Evolutionary conservation across 2,113 vertebrate species (phyloP).

Genomic region (Esox niger): DNA sequence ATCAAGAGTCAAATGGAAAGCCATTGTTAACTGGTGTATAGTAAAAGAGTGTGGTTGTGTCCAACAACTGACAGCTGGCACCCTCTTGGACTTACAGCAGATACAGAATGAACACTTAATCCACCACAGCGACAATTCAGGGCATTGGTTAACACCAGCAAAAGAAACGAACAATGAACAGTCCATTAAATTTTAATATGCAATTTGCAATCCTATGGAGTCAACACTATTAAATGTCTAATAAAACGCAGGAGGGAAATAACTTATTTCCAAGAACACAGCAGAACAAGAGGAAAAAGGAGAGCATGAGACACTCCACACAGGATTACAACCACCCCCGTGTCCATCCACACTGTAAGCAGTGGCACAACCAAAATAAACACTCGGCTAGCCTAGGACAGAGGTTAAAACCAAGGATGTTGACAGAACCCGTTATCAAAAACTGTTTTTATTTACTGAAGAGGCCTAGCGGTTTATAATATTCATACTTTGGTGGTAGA

Average conservation of each 20-base stretch:
- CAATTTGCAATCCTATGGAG: constrained; percentile 34
- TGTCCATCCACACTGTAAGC: not conserved
- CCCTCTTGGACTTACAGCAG: not conserved
- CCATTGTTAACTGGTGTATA: not conserved
- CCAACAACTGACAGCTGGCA: not conserved
- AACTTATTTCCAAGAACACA: not conserved
- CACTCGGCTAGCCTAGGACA: not conserved
- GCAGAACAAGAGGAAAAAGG: not conserved
- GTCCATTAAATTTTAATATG: constrained; percentile 34
- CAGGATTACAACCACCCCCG: not conserved
- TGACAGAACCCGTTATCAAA: no score
- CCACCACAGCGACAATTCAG: not conserved
- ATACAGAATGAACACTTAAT: not conserved
- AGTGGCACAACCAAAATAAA: not conserved
- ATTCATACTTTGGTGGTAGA: no score
- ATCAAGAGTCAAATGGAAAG: not conserved
- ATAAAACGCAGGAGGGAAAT: constrained; percentile 16
- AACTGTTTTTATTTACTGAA: no score
- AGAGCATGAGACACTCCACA: not conserved
- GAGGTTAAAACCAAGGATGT: no score
- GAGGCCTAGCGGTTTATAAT: no score
- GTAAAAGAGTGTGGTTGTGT: not conserved
- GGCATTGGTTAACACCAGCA: no score
- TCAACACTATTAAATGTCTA: constrained; percentile 27
- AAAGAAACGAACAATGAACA: not conserved